These are phyloP conservation scores for Drosophila kohkoa DNA, from an alignment of 1,140 invertebrate species.

Conservation along the genomic window DNA sequence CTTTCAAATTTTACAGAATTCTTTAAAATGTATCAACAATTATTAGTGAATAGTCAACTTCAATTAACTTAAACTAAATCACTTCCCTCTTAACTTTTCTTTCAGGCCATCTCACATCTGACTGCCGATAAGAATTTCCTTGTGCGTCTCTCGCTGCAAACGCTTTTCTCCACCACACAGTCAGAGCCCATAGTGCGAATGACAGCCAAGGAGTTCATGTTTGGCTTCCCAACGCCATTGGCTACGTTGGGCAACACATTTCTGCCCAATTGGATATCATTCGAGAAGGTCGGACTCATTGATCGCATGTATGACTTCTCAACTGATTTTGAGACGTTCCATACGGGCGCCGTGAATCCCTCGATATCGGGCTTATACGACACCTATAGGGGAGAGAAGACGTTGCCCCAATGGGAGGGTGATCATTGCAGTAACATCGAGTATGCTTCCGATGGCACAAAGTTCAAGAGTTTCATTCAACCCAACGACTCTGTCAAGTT, in stretches of 20 bases:
- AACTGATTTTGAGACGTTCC: conserved; percentile 92
- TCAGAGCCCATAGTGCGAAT: conserved; percentile 89
- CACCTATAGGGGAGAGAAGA: conserved; percentile 89
- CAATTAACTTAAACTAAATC: no score
- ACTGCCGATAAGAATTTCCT: conserved; percentile 87
- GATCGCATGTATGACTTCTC: conserved; percentile 95
- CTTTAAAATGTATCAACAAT: no score
- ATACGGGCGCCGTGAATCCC: conserved; percentile 89
- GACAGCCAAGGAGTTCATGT: conserved; percentile 94
- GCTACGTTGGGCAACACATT: conserved; percentile 91
- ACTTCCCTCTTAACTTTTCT: conserved; percentile 9
- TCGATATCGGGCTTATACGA: conserved; percentile 89
- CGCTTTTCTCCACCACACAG: conserved; percentile 88
- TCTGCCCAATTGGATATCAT: conserved; percentile 92
- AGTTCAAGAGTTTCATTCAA: conserved; percentile 90
- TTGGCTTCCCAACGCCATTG: conserved; percentile 90
- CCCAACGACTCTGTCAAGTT: conserved; percentile 90
- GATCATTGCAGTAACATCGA: conserved; percentile 90
- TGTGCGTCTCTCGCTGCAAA: conserved; percentile 88
- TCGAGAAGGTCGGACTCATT: conserved; percentile 92
- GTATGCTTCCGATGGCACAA: conserved; percentile 93
- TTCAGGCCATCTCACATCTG: conserved; percentile 92
- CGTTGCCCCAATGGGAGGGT: conserved; percentile 91
- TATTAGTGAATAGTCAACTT: no score
- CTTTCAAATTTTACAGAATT: no score